Percentiles rank a stretch among this genome's conserved stretches.
Conservation (phyloP, 2,888 invertebrate species). For the Alviniconcha strummeri region DNA sequence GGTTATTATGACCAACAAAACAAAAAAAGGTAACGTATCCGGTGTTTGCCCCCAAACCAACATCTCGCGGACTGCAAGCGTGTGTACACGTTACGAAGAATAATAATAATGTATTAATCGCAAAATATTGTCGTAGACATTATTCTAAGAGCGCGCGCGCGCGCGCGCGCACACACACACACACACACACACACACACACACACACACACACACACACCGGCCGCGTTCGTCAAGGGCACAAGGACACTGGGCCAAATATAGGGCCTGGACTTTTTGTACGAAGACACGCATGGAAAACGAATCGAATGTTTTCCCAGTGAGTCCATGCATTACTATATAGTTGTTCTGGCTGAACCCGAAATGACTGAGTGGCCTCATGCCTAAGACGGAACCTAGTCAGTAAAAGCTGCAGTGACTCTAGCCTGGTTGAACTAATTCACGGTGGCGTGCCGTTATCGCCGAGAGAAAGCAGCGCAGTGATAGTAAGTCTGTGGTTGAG, state of each 20-base stretch:
- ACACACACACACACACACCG: too few relatives aligned
- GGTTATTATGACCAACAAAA: not conserved
- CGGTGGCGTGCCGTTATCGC: too few relatives aligned
- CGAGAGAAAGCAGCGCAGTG: too few relatives aligned
- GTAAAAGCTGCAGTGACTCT: too few relatives aligned
- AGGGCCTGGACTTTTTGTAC: not conserved
- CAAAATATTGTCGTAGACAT: not conserved
- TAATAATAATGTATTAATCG: not conserved
- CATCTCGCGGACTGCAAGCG: not conserved
- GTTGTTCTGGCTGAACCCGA: too few relatives aligned
- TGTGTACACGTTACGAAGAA: too few relatives aligned
- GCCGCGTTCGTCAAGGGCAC: too few relatives aligned
- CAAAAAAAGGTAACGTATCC: not conserved
- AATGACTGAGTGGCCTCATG: too few relatives aligned
- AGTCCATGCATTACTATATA: not conserved
- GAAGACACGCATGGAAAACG: not conserved
- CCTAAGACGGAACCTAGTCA: too few relatives aligned
- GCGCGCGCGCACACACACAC: not conserved
- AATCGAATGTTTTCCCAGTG: not conserved
- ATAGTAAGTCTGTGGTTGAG: too few relatives aligned
- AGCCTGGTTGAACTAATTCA: too few relatives aligned
- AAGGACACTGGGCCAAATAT: not conserved
- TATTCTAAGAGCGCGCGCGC: not conserved
- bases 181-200: not conserved
- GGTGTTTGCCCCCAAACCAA: not conserved